phyloP scores from a whole-genome alignment of 2,113 vertebrate species.

The Bothrops jararaca region DNA sequence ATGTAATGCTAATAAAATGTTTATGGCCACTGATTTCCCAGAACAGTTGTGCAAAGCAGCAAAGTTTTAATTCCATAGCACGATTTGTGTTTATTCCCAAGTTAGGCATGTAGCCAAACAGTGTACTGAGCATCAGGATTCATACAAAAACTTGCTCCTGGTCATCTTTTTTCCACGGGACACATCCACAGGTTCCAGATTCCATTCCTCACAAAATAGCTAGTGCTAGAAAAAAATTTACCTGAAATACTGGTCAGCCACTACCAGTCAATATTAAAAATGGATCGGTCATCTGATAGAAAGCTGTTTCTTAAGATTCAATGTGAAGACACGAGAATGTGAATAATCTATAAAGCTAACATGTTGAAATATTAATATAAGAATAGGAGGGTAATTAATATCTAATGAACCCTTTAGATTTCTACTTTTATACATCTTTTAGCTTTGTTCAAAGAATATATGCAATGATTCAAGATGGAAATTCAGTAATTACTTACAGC shows the following conservation, averaged over 20 bases:
- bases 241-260: not conserved
- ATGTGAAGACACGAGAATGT: not conserved
- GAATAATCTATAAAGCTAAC: not conserved
- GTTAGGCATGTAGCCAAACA: not conserved
- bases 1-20: not conserved
- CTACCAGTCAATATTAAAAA: not conserved
- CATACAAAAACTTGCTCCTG: not conserved
- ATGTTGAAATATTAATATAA: not conserved
- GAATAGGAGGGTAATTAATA: constrained; percentile 29
- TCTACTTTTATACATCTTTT: not conserved
- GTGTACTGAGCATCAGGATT: not conserved
- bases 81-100: not conserved
- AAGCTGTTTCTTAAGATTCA: not conserved
- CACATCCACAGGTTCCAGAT: not conserved
- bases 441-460: not conserved
- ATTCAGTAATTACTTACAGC: constrained; percentile 29
- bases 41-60: not conserved
- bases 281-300: not conserved
- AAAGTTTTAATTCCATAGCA: not conserved
- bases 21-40: not conserved
- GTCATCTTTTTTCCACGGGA: not conserved
- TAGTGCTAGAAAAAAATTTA: not conserved
- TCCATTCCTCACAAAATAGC: not conserved
- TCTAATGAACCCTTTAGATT: not conserved
- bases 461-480: constrained; percentile 34